Evolutionary conservation across 2,797 vertebrate species (phyloP).

Genomic region (Melanotaenia trifasciata): DNA sequence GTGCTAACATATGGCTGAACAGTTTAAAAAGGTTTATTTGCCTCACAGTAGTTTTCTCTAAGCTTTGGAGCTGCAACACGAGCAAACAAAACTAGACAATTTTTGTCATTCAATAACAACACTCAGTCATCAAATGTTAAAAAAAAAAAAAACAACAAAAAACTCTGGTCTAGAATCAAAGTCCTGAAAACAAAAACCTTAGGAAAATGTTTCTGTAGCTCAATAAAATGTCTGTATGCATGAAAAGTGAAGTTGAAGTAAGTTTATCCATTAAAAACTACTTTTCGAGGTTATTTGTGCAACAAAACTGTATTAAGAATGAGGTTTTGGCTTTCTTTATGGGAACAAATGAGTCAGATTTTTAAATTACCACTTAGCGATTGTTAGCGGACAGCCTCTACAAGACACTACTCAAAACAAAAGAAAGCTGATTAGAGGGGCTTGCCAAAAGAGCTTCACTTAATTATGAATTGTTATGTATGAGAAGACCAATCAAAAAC

Average conservation of each 20-base stretch:
- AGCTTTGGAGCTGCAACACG: background rate
- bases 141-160: background rate
- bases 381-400: conserved; percentile 28
- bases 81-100: background rate
- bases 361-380: conserved; percentile 21
- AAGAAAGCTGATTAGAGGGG: conserved; percentile 13
- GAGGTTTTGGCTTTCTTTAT: conserved; percentile 5
- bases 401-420: conserved; percentile 30
- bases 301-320: background rate
- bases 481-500: conserved; percentile 16
- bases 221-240: background rate
- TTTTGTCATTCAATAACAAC: background rate
- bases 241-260: background rate
- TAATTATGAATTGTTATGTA: background rate
- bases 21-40: background rate
- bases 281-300: background rate
- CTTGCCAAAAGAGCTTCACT: background rate
- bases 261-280: background rate
- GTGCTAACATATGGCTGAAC: background rate
- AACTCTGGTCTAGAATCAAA: too few species aligned
- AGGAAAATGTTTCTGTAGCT: background rate
- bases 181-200: background rate
- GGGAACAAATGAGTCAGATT: conserved; percentile 23
- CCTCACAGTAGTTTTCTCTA: background rate
- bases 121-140: background rate